These are phyloP conservation scores for Xanthorhoe spadicearia DNA, from an alignment of 2,888 invertebrate genomes.

Conservation along the genomic window DNA sequence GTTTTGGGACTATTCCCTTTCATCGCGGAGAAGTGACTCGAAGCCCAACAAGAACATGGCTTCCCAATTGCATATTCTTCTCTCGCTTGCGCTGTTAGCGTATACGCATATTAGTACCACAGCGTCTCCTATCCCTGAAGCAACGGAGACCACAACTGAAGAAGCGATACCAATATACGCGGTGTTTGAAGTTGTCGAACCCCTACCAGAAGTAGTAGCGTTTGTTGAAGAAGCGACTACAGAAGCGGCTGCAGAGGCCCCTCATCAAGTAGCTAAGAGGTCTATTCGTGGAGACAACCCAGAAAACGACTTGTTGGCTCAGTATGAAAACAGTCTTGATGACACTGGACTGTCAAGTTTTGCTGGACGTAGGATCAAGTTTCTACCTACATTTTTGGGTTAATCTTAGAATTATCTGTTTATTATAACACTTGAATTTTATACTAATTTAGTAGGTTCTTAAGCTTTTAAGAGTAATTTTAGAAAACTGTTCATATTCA, in stretches of 20 bases:
- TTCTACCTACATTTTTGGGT: slow-evolving; percentile 75
- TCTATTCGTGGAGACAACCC: slow-evolving; percentile 70
- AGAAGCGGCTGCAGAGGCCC: slow-evolving; percentile 49
- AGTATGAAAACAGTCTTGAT: slow-evolving; percentile 63
- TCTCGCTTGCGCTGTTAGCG: slow-evolving; percentile 62
- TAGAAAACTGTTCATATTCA: too few species aligned
- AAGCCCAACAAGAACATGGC: slow-evolving; percentile 67
- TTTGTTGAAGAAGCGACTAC: slow-evolving; percentile 52
- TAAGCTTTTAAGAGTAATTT: slow-evolving; percentile 1
- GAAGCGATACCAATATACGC: slow-evolving; percentile 52
- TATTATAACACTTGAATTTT: slow-evolving; percentile 22
- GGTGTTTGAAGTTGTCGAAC: slow-evolving; percentile 62
- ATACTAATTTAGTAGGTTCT: neutral
- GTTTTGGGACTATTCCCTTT: slow-evolving; percentile 53
- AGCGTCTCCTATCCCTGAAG: slow-evolving; percentile 59
- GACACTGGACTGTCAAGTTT: slow-evolving; percentile 64
- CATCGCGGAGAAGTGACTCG: slow-evolving; percentile 63
- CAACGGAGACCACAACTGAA: slow-evolving; percentile 52
- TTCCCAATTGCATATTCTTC: slow-evolving; percentile 61
- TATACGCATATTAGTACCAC: slow-evolving; percentile 37
- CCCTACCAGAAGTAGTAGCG: slow-evolving; percentile 61
- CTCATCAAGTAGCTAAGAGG: slow-evolving; percentile 68
- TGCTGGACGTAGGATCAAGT: slow-evolving; percentile 74
- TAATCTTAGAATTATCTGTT: slow-evolving; percentile 45
- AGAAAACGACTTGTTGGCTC: slow-evolving; percentile 68